phyloP scores from a whole-genome alignment of 2,797 vertebrate species.

The Neosalanx taihuensis region DNA sequence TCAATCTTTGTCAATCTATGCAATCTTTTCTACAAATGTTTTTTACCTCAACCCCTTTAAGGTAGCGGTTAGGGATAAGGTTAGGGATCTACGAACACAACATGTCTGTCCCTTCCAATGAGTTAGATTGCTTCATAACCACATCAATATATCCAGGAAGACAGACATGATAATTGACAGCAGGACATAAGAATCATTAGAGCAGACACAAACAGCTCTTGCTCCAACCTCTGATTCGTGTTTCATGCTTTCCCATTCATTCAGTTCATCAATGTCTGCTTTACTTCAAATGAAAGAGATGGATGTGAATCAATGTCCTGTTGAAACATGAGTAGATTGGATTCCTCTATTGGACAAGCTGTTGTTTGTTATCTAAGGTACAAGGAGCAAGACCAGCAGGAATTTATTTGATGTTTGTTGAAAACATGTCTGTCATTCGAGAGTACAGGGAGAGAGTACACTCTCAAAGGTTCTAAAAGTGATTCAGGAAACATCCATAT shows the following conservation, averaged over 20 bases:
- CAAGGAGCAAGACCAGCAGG: no score
- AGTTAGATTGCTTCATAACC: background rate
- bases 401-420: background rate
- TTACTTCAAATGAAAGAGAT: constrained; percentile 6
- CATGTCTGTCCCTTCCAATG: background rate
- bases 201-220: background rate
- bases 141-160: background rate
- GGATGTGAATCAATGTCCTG: background rate
- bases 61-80: background rate
- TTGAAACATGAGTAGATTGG: background rate
- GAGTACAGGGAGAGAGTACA: background rate
- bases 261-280: constrained; percentile 4
- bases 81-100: background rate
- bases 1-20: background rate
- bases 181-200: constrained; percentile 6
- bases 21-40: background rate
- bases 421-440: background rate
- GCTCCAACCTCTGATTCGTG: background rate
- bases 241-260: background rate
- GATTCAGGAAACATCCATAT: background rate
- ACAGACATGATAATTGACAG: background rate
- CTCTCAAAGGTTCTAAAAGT: background rate
- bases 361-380: background rate
- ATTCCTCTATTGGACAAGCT: background rate
- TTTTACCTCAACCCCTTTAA: background rate